A percentile compares a stretch with the other conserved stretches of the same genome.
Conservation (phyloP, 2,888 invertebrate species). For the Drosophila sordidula region DNA sequence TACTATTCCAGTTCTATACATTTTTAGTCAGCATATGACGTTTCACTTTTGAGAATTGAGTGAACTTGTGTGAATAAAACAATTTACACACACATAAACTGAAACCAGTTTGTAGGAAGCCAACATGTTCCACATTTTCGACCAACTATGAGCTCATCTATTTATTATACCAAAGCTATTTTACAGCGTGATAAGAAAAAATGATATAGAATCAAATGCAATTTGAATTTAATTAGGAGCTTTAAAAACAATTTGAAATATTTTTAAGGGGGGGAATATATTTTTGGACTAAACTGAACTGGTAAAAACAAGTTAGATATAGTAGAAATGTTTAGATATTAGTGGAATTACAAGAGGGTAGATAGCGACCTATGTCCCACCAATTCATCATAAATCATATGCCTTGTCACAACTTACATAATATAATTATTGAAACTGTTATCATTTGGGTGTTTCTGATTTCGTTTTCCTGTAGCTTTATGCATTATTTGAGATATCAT, state of each 20-base stretch:
- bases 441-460: neutral
- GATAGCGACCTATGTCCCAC: slow-evolving; percentile 17
- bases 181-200: slow-evolving; percentile 4
- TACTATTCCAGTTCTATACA: neutral
- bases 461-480: slow-evolving; percentile 12
- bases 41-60: neutral
- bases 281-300: neutral
- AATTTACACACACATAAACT: slow-evolving; percentile 29
- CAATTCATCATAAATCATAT: slow-evolving; percentile 38
- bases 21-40: neutral
- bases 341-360: slow-evolving; percentile 9
- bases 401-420: slow-evolving; percentile 23
- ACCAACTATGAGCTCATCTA: slow-evolving; percentile 13
- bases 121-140: neutral
- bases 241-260: slow-evolving; percentile 48
- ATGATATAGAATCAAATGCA: neutral
- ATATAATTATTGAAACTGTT: slow-evolving; percentile 27
- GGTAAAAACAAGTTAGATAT: slow-evolving; percentile 11
- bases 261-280: neutral
- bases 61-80: neutral
- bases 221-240: slow-evolving; percentile 17
- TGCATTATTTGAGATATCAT: slow-evolving; percentile 40
- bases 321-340: slow-evolving; percentile 9
- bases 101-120: slow-evolving; percentile 10
- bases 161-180: slow-evolving; percentile 4